Base-by-base conservation (phyloP, 2,113 vertebrate genomes). In the Dinomys branickii region DNA sequence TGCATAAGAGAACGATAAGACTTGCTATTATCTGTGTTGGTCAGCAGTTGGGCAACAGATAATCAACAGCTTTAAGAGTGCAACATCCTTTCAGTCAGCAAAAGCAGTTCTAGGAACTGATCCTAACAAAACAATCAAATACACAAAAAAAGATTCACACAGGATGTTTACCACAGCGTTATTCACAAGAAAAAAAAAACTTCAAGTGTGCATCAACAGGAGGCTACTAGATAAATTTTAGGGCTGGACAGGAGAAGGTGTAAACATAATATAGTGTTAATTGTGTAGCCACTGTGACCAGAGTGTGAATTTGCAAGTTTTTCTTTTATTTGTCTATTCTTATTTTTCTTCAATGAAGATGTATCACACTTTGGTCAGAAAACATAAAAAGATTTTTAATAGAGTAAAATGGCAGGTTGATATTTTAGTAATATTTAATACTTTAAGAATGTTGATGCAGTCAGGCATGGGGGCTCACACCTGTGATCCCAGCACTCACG, bases 101-200 rank as follows among this genome's bases (percentile, higher is more conserved):
- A 91, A 10, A 83, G 41, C 28, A 86, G 54, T 88, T 89, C 17
- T 82, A 84, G 47, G 87, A 93, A 92, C 5, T 41, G 52, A 38
- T 67, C 47, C 58, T 88, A 85, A 95, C 30, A 96, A 85, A 96
- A 80, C 59, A 69, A 81, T 83, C 73, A 86, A 41, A 84, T 41
- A 90, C 47, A 38, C 1, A 77, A 88, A 91, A 88, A 86, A 52
- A 85, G 28, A 77, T 54, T 58, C 88, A 41, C 0, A 44, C 3
- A 91, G 41, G 58, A 69, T 58, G 11, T 87, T 93, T 86, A 93
- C 12, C n/a, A 80, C 1, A 78, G 47, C 12, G 83, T 71, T 88
- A 94, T 14, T 85, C 94, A 50, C 0, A 95, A 56, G 35, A 14
- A 78, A 30, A 90, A 82, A 83, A 78, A 90, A 52, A 14, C 69